These are phyloP conservation scores for Heliconius ismenius DNA, from an alignment of 2,888 invertebrate genomes.

Conservation along the genomic window DNA sequence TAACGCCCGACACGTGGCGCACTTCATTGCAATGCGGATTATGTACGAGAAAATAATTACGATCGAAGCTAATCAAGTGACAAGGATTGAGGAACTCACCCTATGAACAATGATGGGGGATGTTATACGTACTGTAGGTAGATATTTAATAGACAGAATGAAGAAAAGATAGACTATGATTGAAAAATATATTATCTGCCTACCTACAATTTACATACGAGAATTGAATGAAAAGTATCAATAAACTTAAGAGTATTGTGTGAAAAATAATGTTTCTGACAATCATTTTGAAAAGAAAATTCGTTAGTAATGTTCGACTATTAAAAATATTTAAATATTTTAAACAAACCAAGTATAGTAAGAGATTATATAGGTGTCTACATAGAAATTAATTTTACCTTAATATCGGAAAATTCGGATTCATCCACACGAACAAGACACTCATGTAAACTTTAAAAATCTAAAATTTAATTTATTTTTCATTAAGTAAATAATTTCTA, in stretches of 20 bases:
- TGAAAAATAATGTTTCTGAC: no score
- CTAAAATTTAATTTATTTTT: background rate
- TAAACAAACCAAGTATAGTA: no score
- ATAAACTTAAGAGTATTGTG: no score
- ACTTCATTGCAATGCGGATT: slow-evolving; percentile 82
- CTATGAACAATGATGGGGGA: slow-evolving; percentile 46
- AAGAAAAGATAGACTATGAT: background rate
- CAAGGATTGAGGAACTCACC: slow-evolving; percentile 66
- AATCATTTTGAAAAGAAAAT: no score
- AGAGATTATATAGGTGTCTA: no score
- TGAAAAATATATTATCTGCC: background rate
- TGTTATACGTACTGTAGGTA: background rate
- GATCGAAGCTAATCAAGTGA: slow-evolving; percentile 75
- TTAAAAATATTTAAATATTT: no score
- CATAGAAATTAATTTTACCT: no score
- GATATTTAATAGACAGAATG: background rate
- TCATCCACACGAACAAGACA: no score
- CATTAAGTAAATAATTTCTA: background rate
- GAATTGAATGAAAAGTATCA: background rate
- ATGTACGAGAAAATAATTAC: slow-evolving; percentile 78
- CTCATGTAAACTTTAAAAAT: no score
- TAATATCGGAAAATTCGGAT: no score
- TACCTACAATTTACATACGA: background rate
- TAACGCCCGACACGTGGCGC: slow-evolving; percentile 66
- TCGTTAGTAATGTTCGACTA: no score